Base-by-base conservation (phyloP, 64 coral and sea anemone species). In the Hydrozoanthus tunicans region DNA sequence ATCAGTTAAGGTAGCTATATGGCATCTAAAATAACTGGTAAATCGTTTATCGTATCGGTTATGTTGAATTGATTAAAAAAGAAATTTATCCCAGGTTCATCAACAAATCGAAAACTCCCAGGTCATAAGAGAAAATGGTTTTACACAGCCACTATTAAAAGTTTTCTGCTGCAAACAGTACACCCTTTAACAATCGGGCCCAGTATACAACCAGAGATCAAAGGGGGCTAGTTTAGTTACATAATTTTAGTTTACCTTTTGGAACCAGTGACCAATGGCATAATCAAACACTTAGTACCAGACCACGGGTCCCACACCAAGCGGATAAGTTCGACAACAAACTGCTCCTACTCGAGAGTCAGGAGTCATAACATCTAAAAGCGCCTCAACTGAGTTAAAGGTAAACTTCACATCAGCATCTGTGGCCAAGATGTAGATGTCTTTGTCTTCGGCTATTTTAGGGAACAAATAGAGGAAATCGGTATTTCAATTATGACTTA, bases 211-310 rank as follows among this genome's bases (percentile, higher is more conserved):
- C 32, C 32, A 43, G 32, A 43, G 32, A 43, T 43, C 32, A 43
- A 43, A 43, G 32, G 32, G 32, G 32, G 32, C 32, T 43, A 43
- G 32, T 43, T 43, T 43, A 69, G 5, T 69, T 69, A 17, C 20
- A 13, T 5, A 69, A 17, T 43, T 43, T 43, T 43, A 14, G 9
- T 10, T 26, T 25, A 91, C 90, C 79, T 91, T 91, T 62, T 83
- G 90, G 12, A 91, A 75, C 90, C 90, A 91, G 58, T 91, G 90
- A 12, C 90, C 90, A 25, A 91, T 83, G 20, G 89, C 89, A 26
- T 80, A 91, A 52, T 91, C 89, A 56, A 91, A 91, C 32, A 91
- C 57, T 59, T 91, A 78, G 62, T 91, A 91, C 90, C 90, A 91
- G 9, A 91, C 90, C 53, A 91, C 1, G 9, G 90, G 90, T 2